Conservation (phyloP, 2,113 vertebrate species). For the Trichomycterus rosablanca region DNA sequence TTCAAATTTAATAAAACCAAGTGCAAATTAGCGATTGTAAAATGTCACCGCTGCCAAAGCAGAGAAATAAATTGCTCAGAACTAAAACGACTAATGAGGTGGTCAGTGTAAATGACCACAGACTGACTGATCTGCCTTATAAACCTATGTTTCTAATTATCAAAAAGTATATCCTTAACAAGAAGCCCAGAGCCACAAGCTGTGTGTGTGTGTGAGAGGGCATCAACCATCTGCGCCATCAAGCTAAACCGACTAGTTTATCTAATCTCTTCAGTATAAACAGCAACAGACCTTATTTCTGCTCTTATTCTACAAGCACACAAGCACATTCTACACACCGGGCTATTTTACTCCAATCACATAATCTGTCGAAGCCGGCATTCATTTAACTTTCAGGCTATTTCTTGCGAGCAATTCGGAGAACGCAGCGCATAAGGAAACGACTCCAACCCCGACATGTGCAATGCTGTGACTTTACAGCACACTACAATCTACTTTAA, state of each 20-base stretch:
- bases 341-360: conserved; percentile 28
- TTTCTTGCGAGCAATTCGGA: too few species aligned
- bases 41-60: conserved; percentile 75
- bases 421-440: conserved; percentile 50
- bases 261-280: conserved; percentile 85
- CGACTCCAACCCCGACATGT: conserved; percentile 61
- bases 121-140: conserved; percentile 77
- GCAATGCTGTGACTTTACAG: conserved; percentile 62
- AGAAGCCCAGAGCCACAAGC: conserved; percentile 67
- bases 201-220: conserved; percentile 78
- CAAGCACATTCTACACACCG: conserved; percentile 60
- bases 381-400: conserved; percentile 41
- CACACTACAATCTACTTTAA: conserved; percentile 70
- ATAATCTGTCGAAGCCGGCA: conserved; percentile 26
- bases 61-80: conserved; percentile 80
- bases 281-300: conserved; percentile 79
- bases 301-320: conserved; percentile 60
- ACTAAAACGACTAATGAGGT: conserved; percentile 82
- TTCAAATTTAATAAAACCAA: conserved; percentile 54
- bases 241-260: conserved; percentile 84
- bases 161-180: conserved; percentile 68
- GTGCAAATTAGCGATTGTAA: conserved; percentile 77
- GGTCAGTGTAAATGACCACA: conserved; percentile 75
- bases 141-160: conserved; percentile 75
- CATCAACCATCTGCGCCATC: conserved; percentile 80